Conservation (phyloP, 2,797 vertebrate species). For the Aldrovandia affinis region DNA sequence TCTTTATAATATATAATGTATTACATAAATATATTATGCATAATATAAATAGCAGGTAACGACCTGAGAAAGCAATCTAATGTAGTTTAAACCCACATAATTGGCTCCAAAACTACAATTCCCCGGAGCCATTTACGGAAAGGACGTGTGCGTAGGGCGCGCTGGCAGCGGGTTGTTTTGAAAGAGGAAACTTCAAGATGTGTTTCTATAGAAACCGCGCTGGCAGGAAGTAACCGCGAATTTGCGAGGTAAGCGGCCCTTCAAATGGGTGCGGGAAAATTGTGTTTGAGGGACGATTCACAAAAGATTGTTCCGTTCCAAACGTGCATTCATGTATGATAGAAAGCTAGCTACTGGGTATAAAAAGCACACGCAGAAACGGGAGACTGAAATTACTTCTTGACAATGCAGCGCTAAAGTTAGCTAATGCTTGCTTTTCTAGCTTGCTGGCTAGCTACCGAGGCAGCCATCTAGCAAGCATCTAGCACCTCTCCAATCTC, state of each 20-base stretch:
- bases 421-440: not conserved
- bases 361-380: not conserved
- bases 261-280: not conserved
- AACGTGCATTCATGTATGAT: not conserved
- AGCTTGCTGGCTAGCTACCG: not conserved
- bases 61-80: too few relatives aligned
- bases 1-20: too few relatives aligned
- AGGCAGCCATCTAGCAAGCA: too few relatives aligned
- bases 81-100: not conserved
- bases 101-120: not conserved
- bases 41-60: not conserved
- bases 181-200: slow-evolving; percentile 3
- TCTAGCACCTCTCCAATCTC: too few relatives aligned
- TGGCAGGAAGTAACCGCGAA: slow-evolving; percentile 13
- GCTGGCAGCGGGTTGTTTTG: slow-evolving; percentile 2
- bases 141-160: not conserved
- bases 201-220: slow-evolving; percentile 19
- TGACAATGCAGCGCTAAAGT: not conserved
- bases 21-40: not conserved
- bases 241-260: slow-evolving; percentile 2
- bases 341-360: not conserved
- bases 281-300: not conserved
- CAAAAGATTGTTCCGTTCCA: not conserved
- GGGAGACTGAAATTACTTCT: not conserved
- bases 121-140: not conserved